Evolutionary conservation across 2,888 invertebrate species (phyloP).

Genomic region (Phragmatobia fuliginosa): DNA sequence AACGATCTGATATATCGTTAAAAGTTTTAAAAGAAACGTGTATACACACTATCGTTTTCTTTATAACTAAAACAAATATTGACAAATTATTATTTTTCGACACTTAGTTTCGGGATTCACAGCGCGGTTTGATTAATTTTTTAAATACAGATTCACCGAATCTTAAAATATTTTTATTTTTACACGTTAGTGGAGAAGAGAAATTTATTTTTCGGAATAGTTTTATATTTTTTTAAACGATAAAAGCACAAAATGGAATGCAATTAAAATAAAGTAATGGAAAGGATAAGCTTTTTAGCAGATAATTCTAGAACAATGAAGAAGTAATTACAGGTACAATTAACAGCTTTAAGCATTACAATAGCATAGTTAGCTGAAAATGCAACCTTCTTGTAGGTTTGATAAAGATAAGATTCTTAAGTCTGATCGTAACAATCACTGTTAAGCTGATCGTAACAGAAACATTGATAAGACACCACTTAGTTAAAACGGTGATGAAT

Average conservation of each 20-base stretch:
- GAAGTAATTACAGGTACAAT: neutral
- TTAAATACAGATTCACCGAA: constrained; percentile 9
- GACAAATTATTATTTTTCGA: constrained; percentile 5
- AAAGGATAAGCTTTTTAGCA: neutral
- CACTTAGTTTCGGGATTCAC: constrained; percentile 28
- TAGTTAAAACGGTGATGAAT: neutral
- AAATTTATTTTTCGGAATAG: neutral
- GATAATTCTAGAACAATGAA: neutral
- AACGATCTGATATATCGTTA: neutral
- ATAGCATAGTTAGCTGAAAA: neutral
- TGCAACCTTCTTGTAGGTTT: neutral
- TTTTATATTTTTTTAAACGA: neutral
- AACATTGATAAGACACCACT: too few species aligned
- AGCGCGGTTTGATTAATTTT: constrained; percentile 44
- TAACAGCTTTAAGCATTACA: neutral
- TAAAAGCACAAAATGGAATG: constrained; percentile 15
- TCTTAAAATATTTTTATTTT: neutral
- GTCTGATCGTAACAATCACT: neutral
- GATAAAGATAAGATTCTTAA: neutral
- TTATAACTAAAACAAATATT: neutral
- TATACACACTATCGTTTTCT: neutral
- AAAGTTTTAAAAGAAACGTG: neutral
- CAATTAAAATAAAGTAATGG: neutral
- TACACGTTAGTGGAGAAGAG: neutral
- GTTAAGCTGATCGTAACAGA: too few species aligned